Evolutionary conservation across 2,888 invertebrate species (phyloP).

Genomic region (Sclerodermus sp.): DNA sequence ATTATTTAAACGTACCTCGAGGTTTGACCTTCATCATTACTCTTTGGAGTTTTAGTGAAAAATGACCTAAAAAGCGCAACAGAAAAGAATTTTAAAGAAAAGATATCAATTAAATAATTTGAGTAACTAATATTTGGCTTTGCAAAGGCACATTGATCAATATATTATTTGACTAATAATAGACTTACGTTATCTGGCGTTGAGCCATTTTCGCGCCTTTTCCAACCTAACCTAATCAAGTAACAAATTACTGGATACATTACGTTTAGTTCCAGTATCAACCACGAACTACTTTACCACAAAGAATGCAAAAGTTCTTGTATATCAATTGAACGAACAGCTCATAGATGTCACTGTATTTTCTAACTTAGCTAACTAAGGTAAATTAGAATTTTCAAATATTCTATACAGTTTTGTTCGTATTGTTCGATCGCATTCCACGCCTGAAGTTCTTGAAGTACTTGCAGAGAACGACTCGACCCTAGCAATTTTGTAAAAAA

Average conservation of each 20-base stretch:
- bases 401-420: neutral
- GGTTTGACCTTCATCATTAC: slow-evolving; percentile 19
- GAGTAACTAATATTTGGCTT: no score
- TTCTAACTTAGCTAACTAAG: no score
- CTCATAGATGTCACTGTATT: no score
- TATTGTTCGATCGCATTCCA: no score
- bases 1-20: slow-evolving; percentile 36
- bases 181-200: slow-evolving; percentile 45
- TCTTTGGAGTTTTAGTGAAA: slow-evolving; percentile 48
- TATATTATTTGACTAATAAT: slow-evolving; percentile 4
- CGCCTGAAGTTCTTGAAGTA: no score
- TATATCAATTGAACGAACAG: neutral
- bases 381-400: no score
- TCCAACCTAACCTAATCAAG: slow-evolving; percentile 13
- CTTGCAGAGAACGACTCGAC: no score
- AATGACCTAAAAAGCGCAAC: slow-evolving; percentile 54
- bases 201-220: slow-evolving; percentile 42
- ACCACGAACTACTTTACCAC: no score
- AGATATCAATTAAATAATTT: neutral
- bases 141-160: no score
- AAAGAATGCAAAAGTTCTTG: neutral
- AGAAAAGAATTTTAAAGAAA: slow-evolving; percentile 8
- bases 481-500: no score
- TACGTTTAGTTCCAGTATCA: no score
- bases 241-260: no score